phyloP scores from a whole-genome alignment of 2,888 invertebrate species.

The Zygothrica quintamaculata region DNA sequence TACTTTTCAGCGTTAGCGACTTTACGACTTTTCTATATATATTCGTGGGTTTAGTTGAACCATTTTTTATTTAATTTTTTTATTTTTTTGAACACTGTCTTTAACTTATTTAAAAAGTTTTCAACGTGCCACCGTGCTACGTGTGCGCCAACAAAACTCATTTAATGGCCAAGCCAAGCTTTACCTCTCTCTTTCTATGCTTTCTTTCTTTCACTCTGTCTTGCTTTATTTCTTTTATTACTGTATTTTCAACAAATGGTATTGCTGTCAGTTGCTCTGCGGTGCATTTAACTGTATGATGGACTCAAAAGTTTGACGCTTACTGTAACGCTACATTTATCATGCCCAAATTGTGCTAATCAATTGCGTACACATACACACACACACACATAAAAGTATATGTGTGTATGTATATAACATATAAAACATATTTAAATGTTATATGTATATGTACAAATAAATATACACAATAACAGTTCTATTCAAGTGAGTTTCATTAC shows the following conservation, averaged over 20 bases:
- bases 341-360: constrained; percentile 63
- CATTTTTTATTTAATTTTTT: too few relatives aligned
- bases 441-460: too few relatives aligned
- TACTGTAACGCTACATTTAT: constrained; percentile 55
- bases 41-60: constrained; percentile 21
- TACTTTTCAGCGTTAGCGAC: constrained; percentile 40
- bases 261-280: constrained; percentile 18
- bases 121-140: constrained; percentile 58
- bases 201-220: not conserved
- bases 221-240: constrained; percentile 1
- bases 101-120: constrained; percentile 67
- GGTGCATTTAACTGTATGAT: constrained; percentile 49
- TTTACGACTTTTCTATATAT: constrained; percentile 49
- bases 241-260: constrained; percentile 5
- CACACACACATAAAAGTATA: not conserved
- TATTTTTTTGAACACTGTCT: constrained; percentile 31
- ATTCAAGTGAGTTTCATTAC: not conserved
- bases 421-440: not conserved
- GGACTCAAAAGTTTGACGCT: constrained; percentile 17
- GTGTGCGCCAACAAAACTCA: constrained; percentile 34
- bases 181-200: constrained; percentile 9
- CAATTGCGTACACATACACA: constrained; percentile 50
- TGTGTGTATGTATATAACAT: not conserved
- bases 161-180: not conserved
- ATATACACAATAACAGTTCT: not conserved